phyloP scores from a whole-genome alignment of 2,113 vertebrate species.

The Cyphomyrus plagiostoma region DNA sequence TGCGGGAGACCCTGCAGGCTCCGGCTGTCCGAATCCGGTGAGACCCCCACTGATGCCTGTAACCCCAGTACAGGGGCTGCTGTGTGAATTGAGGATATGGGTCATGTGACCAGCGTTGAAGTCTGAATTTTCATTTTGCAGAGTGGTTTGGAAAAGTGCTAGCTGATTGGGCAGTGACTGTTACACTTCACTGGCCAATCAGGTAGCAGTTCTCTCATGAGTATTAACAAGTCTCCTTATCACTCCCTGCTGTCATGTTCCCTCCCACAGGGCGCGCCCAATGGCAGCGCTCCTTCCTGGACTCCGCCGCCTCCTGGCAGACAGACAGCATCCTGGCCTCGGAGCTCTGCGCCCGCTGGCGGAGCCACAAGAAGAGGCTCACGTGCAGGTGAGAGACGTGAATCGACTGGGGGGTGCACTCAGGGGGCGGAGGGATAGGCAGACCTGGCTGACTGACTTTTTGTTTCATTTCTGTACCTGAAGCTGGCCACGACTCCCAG shows the following conservation, averaged over 20 bases:
- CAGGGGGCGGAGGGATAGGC: neutral
- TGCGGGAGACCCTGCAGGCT: slow-evolving; percentile 82
- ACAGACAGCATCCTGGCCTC: slow-evolving; percentile 77
- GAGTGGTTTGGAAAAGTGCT: neutral
- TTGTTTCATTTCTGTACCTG: neutral
- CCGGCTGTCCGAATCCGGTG: slow-evolving; percentile 77
- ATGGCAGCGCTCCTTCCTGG: slow-evolving; percentile 80
- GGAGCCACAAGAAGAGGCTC: slow-evolving; percentile 66
- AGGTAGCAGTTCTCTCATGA: neutral
- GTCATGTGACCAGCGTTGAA: neutral
- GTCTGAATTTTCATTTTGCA: neutral
- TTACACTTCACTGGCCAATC: neutral
- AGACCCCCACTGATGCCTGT: slow-evolving; percentile 14
- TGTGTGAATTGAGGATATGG: neutral
- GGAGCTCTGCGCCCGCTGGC: slow-evolving; percentile 78
- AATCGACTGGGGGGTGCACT: too few species aligned
- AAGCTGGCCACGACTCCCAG: slow-evolving; percentile 72
- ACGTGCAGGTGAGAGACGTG: slow-evolving; percentile 70
- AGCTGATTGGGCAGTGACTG: neutral
- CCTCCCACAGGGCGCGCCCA: slow-evolving; percentile 61
- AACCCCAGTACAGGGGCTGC: neutral
- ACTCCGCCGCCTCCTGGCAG: slow-evolving; percentile 64
- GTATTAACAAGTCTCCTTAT: neutral
- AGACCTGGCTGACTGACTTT: neutral
- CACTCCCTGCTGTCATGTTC: slow-evolving; percentile 18